Conservation (phyloP, 2,888 invertebrate species). For the Mythimna loreyi region DNA sequence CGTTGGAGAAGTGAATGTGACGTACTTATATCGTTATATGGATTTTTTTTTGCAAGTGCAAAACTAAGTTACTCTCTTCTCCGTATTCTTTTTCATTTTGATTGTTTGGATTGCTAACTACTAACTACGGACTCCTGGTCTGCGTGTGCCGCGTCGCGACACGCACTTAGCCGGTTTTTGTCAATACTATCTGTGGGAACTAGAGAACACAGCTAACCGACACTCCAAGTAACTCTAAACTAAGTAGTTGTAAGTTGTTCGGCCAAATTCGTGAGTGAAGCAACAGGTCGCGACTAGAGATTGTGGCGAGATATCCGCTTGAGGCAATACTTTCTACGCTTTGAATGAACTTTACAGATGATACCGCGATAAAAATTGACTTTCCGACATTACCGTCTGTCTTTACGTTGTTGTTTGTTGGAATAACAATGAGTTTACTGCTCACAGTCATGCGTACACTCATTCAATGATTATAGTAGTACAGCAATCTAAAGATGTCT, state of each 20-base stretch:
- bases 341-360: conserved; percentile 53
- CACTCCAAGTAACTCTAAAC: conserved; percentile 10
- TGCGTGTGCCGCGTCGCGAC: too few species aligned
- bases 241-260: conserved; percentile 29
- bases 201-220: conserved; percentile 1
- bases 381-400: conserved; percentile 37
- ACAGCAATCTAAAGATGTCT: conserved; percentile 9
- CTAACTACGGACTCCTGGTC: too few species aligned
- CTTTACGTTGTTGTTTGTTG: conserved; percentile 42
- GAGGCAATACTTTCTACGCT: conserved; percentile 53
- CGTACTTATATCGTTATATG: too few species aligned
- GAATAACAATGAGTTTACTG: conserved; percentile 47
- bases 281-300: conserved; percentile 70
- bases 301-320: conserved; percentile 43
- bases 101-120: too few species aligned
- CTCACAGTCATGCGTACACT: conserved; percentile 34
- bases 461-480: conserved; percentile 25
- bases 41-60: too few species aligned
- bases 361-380: conserved; percentile 40
- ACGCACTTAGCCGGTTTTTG: neutral
- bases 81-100: too few species aligned
- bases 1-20: too few species aligned
- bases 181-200: conserved; percentile 20
- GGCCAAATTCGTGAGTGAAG: conserved; percentile 60
- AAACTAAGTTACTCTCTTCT: too few species aligned